Conservation (phyloP, 2,113 vertebrate species). For the Ailuropoda melanoleuca region DNA sequence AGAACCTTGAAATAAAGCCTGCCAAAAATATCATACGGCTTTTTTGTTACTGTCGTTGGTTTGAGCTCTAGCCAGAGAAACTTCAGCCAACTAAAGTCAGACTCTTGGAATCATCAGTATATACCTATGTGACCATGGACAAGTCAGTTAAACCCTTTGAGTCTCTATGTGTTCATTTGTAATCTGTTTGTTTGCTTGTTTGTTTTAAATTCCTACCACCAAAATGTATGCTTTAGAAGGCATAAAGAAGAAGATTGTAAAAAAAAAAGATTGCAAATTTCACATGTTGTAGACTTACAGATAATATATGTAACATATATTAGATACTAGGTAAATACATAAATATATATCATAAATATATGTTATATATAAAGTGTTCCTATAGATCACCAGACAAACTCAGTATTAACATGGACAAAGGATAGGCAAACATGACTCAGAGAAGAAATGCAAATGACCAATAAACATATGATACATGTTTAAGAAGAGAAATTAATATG, state of each 20-base stretch:
- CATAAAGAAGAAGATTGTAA: not conserved
- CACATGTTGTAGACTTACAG: not conserved
- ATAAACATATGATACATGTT: not conserved
- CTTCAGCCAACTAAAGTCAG: not conserved
- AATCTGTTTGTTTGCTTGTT: not conserved
- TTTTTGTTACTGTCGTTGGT: slow-evolving; percentile 36
- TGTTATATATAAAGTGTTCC: not conserved
- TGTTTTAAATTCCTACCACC: not conserved
- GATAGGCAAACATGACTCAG: not conserved
- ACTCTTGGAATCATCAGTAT: not conserved
- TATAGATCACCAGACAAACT: not conserved
- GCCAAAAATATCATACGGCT: slow-evolving; percentile 42
- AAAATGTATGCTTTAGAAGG: not conserved
- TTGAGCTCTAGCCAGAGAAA: slow-evolving; percentile 23
- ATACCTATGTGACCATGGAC: not conserved
- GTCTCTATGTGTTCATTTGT: not conserved
- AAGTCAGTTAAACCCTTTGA: not conserved
- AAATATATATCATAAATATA: not conserved
- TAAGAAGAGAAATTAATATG: not conserved
- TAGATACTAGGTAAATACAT: not conserved
- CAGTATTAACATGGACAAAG: not conserved
- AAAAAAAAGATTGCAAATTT: not conserved
- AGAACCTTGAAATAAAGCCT: slow-evolving; percentile 58
- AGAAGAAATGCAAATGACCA: not conserved
- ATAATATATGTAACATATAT: not conserved